Evolutionary conservation across 1,140 invertebrate genomes (phyloP).

Genomic region (Glomeris maerens): DNA sequence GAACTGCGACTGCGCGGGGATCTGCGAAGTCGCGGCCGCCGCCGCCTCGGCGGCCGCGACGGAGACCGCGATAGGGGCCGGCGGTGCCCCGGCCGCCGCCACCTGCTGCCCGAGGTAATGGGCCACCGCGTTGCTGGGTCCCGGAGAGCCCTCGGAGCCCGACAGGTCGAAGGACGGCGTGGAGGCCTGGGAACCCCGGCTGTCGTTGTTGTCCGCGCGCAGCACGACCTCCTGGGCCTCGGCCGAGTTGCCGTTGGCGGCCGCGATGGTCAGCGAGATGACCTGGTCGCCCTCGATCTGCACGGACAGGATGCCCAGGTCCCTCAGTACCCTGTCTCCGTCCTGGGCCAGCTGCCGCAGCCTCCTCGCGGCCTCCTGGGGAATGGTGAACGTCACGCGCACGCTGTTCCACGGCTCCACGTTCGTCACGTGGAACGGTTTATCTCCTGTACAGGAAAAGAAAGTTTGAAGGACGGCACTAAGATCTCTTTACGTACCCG

Average conservation of each 20-base stretch:
- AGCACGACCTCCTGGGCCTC: slow-evolving; percentile 59
- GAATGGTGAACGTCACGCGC: slow-evolving; percentile 89
- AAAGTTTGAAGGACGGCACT: too few relatives aligned
- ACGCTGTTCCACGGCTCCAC: slow-evolving; percentile 98
- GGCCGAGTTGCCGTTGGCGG: slow-evolving; percentile 49
- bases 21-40: slow-evolving; percentile 8
- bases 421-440: slow-evolving; percentile 47
- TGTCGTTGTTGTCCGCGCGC: slow-evolving; percentile 31
- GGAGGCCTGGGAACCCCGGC: slow-evolving; percentile 18
- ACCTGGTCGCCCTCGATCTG: slow-evolving; percentile 92
- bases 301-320: slow-evolving; percentile 85
- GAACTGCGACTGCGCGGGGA: slow-evolving; percentile 13
- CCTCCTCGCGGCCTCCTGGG: slow-evolving; percentile 76
- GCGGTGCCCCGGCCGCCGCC: slow-evolving; percentile 38
- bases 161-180: slow-evolving; percentile 18
- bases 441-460: slow-evolving; percentile 9
- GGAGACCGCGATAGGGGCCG: slow-evolving; percentile 17
- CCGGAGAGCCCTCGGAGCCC: slow-evolving; percentile 20
- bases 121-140: slow-evolving; percentile 28
- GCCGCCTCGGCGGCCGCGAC: slow-evolving; percentile 4
- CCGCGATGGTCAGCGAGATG: slow-evolving; percentile 75
- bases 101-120: slow-evolving; percentile 31
- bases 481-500: too few relatives aligned
- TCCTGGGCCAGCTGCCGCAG: slow-evolving; percentile 77
- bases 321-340: slow-evolving; percentile 67